Base-by-base conservation (phyloP, 2,797 vertebrate species). In the Leptatherina wallacei region DNA sequence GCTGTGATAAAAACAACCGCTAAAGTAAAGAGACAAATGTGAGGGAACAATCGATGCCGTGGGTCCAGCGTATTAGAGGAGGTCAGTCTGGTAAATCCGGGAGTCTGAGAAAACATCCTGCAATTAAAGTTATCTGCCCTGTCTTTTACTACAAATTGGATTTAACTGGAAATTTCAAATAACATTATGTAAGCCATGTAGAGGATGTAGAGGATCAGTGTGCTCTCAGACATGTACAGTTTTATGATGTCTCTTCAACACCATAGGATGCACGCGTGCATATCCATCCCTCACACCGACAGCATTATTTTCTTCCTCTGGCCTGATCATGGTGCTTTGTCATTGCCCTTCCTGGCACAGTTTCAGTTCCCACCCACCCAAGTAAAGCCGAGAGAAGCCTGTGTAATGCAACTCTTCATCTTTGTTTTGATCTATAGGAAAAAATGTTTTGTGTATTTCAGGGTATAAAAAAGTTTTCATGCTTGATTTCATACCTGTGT, bases 101-200 rank as follows among this genome's bases (percentile, higher is more conserved):
- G 67, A 70, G 65, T 68, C 73, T 33, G 58, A 81, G 67, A 78
- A 81, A 73, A 30, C 73, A 86, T 82, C 77, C 78, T 70, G 72
- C 61, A 86, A 80, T 77, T 68, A 86, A 82, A 82, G 64, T 80
- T 0, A 81, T 78, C 78, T 75, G 57, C 71, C 51, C n/a, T 20
- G 54, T 73, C 58, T 77, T 61, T 51, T 27, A 12, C 75, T 57
- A 52, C 35, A 81, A 88, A 85, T 71, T 51, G 61, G 73, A 79
- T 75, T 82, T 71, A 70, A 59, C 68, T 58, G 66, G 63, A 81
- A 78, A 75, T 62, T 72, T 73, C 24, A 63, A 81, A 68, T 79
- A 61, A 64, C 32, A 68, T 71, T 67, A 57, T 71, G 49, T 77
- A 61, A 68, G 71, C 55, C 62, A 68, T 71, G 35, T 59, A 61